Base-by-base conservation (phyloP, 2,113 vertebrate species). In the Tretioscincus oriximinensis region DNA sequence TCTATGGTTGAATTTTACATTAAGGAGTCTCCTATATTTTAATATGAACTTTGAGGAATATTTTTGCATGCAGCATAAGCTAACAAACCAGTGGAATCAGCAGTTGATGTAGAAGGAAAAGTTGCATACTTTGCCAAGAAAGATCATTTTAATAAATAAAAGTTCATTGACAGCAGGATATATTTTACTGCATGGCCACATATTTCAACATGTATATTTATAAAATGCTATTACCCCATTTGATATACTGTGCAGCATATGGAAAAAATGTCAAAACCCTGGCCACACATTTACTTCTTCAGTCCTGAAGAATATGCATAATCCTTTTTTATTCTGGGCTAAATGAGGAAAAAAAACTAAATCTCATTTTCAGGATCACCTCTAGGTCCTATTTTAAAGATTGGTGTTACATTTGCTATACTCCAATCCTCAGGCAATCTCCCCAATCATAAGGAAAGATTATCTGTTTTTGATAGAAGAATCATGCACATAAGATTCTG, bases 51-150 rank as follows among this genome's bases (percentile, higher is more conserved):
- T 1, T 1, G 81, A 88, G 86, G 77, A 80, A n/a, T 70, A 83
- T 9, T 76, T 78, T 80, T 76, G 45, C 65, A 76, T 7, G 0
- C 47, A 0, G 35, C 76, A 80, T 47, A 63, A 12, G 18, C 73
- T 9, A 26, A 1, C 51, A 85, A 86, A 58, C 69, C 81, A 89
- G 92, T 84, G 83, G 88, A 74, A 85, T 77, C 76, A 90, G 85
- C 87, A 92, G 78, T 64, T 45, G 4, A 10, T 83, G 63, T 81
- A 89, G 90, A 88, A n/a, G 79, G 78, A 90, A 78, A 78, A 89
- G 80, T 82, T 65, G 74, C 78, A 82, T 6, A 26, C 12, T 76
- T 87, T 90, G 72, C 67, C 77, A 83, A 75, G 82, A 83, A 85
- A 75, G 87, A 31, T 60, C 77, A 60, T 86, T 58, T 86, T 81